Evolutionary conservation across 2,113 vertebrate genomes (phyloP).

Genomic region (Caranx ignobilis): DNA sequence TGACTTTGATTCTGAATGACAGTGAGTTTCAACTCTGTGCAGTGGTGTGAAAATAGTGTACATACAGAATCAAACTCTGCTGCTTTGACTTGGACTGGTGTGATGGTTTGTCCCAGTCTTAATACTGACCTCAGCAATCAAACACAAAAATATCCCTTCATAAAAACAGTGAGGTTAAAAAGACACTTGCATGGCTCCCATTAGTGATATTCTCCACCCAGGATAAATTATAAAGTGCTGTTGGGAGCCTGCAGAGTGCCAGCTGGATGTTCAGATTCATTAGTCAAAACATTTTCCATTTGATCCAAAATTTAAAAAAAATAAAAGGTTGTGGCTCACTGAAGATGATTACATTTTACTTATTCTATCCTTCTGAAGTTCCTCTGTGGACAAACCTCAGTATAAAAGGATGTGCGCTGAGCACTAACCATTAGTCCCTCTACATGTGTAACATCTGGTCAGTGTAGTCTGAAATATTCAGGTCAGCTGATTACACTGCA

Average conservation of each 20-base stretch:
- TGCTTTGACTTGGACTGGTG: not conserved
- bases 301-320: not conserved
- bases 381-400: not conserved
- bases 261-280: not conserved
- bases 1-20: not conserved
- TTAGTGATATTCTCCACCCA: not conserved
- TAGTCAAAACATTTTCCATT: not conserved
- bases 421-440: not conserved
- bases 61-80: not conserved
- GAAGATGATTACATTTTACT: not conserved
- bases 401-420: not conserved
- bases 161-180: constrained; percentile 3
- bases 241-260: constrained; percentile 1
- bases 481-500: too few relatives aligned
- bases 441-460: not conserved
- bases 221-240: constrained; percentile 57
- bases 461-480: not conserved
- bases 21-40: not conserved
- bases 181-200: not conserved
- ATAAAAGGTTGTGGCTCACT: not conserved
- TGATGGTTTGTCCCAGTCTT: not conserved
- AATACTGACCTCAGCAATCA: not conserved
- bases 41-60: not conserved
- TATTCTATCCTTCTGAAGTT: not conserved
- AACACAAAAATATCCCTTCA: not conserved